Conservation (phyloP, 2,113 vertebrate genomes). For the Hepsetus odoe region DNA sequence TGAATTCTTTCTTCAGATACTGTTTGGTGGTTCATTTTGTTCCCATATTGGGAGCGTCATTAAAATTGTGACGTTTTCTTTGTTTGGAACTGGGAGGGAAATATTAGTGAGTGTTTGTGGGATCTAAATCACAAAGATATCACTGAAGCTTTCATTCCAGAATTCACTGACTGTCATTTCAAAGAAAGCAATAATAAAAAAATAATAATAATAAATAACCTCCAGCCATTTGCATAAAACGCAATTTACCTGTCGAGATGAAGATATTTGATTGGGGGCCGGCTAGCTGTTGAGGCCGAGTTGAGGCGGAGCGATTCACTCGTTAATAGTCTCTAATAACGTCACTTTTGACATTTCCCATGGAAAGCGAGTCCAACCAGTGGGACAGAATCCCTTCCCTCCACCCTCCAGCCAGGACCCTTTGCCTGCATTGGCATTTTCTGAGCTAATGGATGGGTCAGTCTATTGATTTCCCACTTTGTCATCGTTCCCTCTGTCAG, state of each 20-base stretch:
- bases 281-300: neutral
- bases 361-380: neutral
- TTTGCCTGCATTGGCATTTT: constrained; percentile 39
- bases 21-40: no score
- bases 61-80: no score
- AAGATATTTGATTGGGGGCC: neutral
- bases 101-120: neutral
- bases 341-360: neutral
- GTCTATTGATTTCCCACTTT: constrained; percentile 34
- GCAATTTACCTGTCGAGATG: neutral
- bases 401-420: constrained; percentile 15
- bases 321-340: neutral
- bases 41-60: no score
- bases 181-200: neutral
- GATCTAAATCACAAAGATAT: neutral
- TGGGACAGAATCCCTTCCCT: neutral
- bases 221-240: neutral
- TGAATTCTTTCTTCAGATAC: no score
- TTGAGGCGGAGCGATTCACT: neutral
- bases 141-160: neutral
- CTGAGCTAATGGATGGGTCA: constrained; percentile 30
- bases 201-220: neutral
- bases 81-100: no score
- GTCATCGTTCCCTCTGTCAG: constrained; percentile 15
- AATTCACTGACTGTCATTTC: neutral